Conservation (phyloP, 2,888 invertebrate genomes). For the Mimachlamys varia region DNA sequence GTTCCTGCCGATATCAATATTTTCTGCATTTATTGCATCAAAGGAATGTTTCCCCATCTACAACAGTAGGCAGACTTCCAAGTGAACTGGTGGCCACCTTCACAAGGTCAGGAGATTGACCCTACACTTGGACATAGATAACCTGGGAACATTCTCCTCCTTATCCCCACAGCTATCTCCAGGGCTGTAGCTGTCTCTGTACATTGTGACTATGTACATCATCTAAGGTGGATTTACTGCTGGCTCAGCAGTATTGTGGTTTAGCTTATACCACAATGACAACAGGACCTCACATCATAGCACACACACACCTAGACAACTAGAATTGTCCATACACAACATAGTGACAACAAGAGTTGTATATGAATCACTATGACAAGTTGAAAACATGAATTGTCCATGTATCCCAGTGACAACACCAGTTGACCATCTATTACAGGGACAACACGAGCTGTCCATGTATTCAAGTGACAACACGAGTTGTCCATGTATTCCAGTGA, state of each 20-base stretch:
- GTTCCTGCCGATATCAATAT: too few relatives aligned
- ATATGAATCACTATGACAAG: too few relatives aligned
- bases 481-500: too few relatives aligned
- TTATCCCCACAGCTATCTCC: background rate
- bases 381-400: too few relatives aligned
- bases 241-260: background rate
- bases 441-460: too few relatives aligned
- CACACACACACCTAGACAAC: too few relatives aligned
- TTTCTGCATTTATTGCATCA: background rate
- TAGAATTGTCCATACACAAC: too few relatives aligned
- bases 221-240: background rate
- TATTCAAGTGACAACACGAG: too few relatives aligned
- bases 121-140: background rate
- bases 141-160: background rate
- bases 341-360: too few relatives aligned
- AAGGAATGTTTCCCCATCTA: background rate
- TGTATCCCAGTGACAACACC: too few relatives aligned
- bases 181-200: background rate
- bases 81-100: slow-evolving; percentile 13
- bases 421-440: too few relatives aligned
- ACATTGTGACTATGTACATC: background rate
- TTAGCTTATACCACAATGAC: background rate
- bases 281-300: too few relatives aligned
- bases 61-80: background rate
- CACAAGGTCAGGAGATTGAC: background rate